Percentiles rank a stretch among this genome's conserved stretches.
Conservation (phyloP, 2,888 invertebrate species). For the Zele albiditarsus region DNA sequence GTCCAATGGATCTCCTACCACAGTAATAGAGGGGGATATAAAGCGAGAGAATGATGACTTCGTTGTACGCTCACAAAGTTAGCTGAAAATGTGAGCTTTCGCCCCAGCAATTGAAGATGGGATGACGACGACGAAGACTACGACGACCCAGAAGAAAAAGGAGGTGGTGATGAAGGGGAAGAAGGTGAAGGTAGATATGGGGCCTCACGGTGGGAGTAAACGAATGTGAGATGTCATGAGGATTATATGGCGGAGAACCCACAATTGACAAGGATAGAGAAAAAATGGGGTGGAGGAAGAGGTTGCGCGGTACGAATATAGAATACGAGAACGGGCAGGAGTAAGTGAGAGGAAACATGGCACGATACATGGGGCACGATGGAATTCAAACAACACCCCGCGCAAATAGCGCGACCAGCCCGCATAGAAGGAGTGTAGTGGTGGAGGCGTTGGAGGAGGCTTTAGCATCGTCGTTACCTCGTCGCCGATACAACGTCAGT, state of each 20-base stretch:
- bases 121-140: background rate
- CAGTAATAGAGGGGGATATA: background rate
- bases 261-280: background rate
- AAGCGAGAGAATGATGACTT: background rate
- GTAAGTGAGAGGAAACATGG: background rate
- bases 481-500: slow-evolving; percentile 61
- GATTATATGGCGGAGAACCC: background rate
- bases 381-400: slow-evolving; percentile 53
- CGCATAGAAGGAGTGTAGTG: slow-evolving; percentile 39
- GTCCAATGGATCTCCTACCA: no score
- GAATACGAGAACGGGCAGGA: background rate
- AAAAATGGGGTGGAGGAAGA: background rate
- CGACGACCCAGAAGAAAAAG: no score
- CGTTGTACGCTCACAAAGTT: background rate
- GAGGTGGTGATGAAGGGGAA: background rate
- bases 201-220: background rate
- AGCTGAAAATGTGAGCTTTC: background rate
- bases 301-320: no score
- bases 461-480: slow-evolving; percentile 35
- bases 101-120: background rate
- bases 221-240: background rate
- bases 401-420: slow-evolving; percentile 35
- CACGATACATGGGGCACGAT: background rate
- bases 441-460: slow-evolving; percentile 57
- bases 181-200: background rate